Evolutionary conservation across 2,888 invertebrate species (phyloP).

Genomic region (Agriopis leucophaearia): DNA sequence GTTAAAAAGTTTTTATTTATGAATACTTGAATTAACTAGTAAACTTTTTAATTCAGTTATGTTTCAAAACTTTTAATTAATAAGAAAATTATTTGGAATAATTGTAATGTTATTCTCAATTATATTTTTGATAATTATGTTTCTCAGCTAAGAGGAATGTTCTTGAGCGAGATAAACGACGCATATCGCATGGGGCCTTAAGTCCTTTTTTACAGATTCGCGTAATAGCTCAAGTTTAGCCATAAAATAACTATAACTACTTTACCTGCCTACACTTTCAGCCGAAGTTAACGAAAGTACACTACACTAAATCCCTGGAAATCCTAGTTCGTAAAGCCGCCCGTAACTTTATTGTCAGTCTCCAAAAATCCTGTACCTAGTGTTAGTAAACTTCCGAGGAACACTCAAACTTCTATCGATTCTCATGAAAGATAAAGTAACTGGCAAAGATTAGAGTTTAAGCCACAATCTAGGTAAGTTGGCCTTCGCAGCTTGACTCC

Average conservation of each 20-base stretch:
- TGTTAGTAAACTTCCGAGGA: constrained; percentile 24
- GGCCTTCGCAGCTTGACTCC: constrained; percentile 14
- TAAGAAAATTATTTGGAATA: too few species aligned
- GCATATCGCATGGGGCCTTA: neutral
- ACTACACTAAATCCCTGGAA: constrained; percentile 34
- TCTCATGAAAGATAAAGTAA: constrained; percentile 46
- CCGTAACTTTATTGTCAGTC: constrained; percentile 40
- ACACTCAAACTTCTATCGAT: constrained; percentile 44
- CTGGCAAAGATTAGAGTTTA: constrained; percentile 34
- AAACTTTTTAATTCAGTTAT: too few species aligned
- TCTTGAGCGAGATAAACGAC: too few species aligned
- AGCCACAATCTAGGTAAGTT: constrained; percentile 40
- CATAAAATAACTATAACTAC: constrained; percentile 9
- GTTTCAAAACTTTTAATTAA: too few species aligned
- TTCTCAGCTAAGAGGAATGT: too few species aligned
- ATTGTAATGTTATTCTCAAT: too few species aligned
- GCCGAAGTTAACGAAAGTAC: constrained; percentile 4
- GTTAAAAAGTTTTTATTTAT: too few species aligned
- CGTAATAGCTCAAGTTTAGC: neutral
- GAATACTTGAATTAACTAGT: too few species aligned
- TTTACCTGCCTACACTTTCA: constrained; percentile 12
- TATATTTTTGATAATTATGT: too few species aligned
- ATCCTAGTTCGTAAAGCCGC: constrained; percentile 38
- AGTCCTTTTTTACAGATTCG: neutral
- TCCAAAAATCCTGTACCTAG: constrained; percentile 34